Evolutionary conservation across 2,797 vertebrate species (phyloP).

Genomic region (Cyclopterus lumpus): DNA sequence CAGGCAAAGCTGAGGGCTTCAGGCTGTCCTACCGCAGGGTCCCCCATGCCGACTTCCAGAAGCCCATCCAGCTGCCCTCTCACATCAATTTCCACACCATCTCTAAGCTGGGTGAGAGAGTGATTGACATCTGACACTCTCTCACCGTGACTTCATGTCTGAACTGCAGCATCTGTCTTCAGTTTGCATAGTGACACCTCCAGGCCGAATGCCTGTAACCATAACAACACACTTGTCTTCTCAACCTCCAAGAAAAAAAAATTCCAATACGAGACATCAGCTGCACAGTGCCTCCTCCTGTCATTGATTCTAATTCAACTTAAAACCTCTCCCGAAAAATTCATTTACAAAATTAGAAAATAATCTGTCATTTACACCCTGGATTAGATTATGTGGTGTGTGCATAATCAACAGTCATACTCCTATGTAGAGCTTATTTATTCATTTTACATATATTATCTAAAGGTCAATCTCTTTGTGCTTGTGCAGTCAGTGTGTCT

Average conservation of each 20-base stretch:
- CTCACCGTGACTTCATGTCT: too few relatives aligned
- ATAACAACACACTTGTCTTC: conserved; percentile 12
- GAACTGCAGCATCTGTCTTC: background rate
- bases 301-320: background rate
- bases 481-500: too few relatives aligned
- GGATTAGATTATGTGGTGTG: too few relatives aligned
- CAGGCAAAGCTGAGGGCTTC: conserved; percentile 81
- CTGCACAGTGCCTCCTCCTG: background rate
- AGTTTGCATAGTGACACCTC: background rate
- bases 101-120: conserved; percentile 73
- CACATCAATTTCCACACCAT: conserved; percentile 79
- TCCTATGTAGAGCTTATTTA: too few relatives aligned
- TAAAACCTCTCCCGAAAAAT: background rate
- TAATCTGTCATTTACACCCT: too few relatives aligned
- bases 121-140: too few relatives aligned
- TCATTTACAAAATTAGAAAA: background rate
- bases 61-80: conserved; percentile 68
- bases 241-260: background rate
- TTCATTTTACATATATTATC: too few relatives aligned
- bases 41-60: conserved; percentile 72
- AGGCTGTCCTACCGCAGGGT: conserved; percentile 81
- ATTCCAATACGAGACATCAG: background rate
- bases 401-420: too few relatives aligned
- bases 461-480: too few relatives aligned
- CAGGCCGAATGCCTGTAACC: conserved; percentile 9